phyloP scores from a whole-genome alignment of 2,888 invertebrate genomes.

The Eilema depressum region DNA sequence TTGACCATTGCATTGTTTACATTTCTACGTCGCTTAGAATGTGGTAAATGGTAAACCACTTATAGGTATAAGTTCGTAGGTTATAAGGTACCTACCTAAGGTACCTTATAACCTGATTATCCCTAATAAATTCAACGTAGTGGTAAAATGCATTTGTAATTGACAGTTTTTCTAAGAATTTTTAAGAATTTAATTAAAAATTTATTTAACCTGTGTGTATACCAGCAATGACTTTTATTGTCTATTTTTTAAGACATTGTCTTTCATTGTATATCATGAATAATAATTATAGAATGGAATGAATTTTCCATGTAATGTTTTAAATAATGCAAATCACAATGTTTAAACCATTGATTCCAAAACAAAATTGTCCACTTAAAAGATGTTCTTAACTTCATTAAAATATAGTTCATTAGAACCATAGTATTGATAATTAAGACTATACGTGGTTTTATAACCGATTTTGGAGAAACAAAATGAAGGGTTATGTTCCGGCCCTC shows the following conservation, averaged over 20 bases:
- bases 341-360: background rate
- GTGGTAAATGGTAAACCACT: background rate
- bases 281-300: background rate
- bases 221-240: background rate
- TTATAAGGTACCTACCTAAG: no score
- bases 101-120: constrained; percentile 2
- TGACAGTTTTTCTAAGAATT: background rate
- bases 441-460: background rate
- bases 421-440: background rate
- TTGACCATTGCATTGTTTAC: background rate
- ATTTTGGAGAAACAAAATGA: background rate
- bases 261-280: background rate
- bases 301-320: background rate
- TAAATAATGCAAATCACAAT: background rate
- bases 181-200: background rate
- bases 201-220: background rate
- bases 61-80: background rate
- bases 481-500: background rate
- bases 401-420: background rate
- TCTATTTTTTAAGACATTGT: background rate
- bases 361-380: background rate
- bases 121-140: background rate
- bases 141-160: background rate
- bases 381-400: background rate
- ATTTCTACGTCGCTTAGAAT: background rate